Evolutionary conservation across 2,888 invertebrate species (phyloP).

Genomic region (Pachycephus smyrnensis): DNA sequence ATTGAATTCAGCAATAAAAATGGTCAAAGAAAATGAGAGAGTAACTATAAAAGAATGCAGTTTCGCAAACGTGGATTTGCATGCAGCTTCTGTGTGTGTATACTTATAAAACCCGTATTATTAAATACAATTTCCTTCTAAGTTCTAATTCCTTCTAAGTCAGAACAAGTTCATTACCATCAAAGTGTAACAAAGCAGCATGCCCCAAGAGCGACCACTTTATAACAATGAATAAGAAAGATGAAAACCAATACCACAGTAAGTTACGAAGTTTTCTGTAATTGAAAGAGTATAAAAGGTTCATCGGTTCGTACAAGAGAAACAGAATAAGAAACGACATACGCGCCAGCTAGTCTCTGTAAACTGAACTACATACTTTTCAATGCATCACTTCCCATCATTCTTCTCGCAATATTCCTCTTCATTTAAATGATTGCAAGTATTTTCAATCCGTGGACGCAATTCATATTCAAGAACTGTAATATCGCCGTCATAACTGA

Average conservation of each 20-base stretch:
- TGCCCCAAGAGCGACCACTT: no score
- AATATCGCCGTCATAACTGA: background rate
- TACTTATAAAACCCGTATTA: no score
- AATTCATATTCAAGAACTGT: background rate
- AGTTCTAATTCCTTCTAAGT: no score
- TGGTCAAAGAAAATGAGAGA: background rate
- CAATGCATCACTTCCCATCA: background rate
- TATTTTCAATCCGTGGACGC: background rate
- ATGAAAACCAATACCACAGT: no score
- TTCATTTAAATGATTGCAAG: background rate
- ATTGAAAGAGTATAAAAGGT: no score
- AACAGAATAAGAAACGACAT: background rate
- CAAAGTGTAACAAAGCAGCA: no score
- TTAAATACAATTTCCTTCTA: no score
- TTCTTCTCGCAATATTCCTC: background rate
- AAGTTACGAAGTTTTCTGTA: no score
- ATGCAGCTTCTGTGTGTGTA: no score
- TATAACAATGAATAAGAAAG: no score
- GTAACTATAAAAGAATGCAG: background rate
- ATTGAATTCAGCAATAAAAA: background rate
- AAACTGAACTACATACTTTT: background rate
- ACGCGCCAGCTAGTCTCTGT: background rate
- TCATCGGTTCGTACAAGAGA: background rate
- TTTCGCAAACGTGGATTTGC: no score
- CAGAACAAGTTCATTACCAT: no score